These are phyloP conservation scores for Arenaria interpres DNA, from an alignment of 2,113 vertebrate species.

Conservation along the genomic window DNA sequence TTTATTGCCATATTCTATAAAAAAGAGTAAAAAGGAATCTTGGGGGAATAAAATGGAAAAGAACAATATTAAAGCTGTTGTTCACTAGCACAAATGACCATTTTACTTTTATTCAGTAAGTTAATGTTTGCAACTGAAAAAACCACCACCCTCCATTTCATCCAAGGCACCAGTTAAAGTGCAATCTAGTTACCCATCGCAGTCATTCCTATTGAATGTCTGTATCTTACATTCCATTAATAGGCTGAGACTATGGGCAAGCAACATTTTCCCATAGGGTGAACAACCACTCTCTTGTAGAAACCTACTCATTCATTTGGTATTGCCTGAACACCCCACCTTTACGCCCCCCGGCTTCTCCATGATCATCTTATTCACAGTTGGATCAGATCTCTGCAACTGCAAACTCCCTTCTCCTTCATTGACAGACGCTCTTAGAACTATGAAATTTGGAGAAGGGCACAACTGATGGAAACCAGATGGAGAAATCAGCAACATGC, in stretches of 20 bases:
- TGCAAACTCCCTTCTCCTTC: background rate
- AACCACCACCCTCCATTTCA: background rate
- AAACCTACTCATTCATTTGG: background rate
- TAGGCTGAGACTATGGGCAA: background rate
- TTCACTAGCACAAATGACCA: background rate
- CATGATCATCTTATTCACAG: background rate
- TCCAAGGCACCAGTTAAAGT: background rate
- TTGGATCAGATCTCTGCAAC: background rate
- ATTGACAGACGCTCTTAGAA: background rate
- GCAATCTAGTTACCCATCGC: background rate
- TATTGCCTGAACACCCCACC: background rate
- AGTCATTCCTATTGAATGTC: background rate
- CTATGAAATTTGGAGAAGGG: background rate
- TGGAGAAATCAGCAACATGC: background rate
- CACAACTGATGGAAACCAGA: background rate
- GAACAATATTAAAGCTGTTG: background rate
- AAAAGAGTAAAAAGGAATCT: background rate
- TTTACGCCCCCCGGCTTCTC: no score
- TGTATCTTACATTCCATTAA: background rate
- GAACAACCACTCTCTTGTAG: background rate
- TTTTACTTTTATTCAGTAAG: background rate
- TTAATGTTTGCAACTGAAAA: background rate
- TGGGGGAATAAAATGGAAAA: background rate
- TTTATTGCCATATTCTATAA: background rate
- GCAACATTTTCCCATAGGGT: background rate